phyloP scores from a whole-genome alignment of 92 coral and sea anemone genomes.

The Porites lobata region DNA sequence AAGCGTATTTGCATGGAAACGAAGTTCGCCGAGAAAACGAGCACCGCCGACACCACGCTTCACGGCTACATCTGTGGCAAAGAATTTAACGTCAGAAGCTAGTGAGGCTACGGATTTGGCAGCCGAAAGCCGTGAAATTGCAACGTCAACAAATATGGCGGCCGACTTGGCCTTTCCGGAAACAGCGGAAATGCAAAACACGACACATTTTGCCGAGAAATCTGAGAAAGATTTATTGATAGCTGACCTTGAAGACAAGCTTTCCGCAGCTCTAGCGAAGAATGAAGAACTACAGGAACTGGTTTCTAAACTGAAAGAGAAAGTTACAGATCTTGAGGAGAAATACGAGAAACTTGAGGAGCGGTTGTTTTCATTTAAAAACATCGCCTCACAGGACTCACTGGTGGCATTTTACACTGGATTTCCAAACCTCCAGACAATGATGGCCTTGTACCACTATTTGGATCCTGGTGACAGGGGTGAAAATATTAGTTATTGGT shows the following conservation, averaged over 20 bases:
- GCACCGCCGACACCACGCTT: background rate
- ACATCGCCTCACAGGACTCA: constrained; percentile 48
- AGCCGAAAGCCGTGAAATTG: constrained; percentile 18
- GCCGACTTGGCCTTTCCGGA: background rate
- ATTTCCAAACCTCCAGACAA: constrained; percentile 55
- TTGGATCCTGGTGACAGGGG: constrained; percentile 35
- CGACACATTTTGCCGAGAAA: background rate
- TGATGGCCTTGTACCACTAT: constrained; percentile 31
- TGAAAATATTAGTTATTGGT: constrained; percentile 44
- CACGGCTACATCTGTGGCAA: background rate
- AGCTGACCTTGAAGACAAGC: constrained; percentile 9
- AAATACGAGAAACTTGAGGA: constrained; percentile 38
- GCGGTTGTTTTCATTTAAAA: constrained; percentile 53
- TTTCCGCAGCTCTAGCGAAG: constrained; percentile 1
- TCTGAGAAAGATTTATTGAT: constrained; percentile 11
- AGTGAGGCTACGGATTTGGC: background rate
- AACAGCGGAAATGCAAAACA: background rate
- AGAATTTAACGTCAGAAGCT: background rate
- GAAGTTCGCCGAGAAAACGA: no score
- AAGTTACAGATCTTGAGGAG: constrained; percentile 1
- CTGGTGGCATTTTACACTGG: constrained; percentile 48
- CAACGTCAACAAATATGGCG: background rate
- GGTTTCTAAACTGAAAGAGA: constrained; percentile 20
- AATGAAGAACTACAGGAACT: background rate
- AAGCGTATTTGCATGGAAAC: no score